phyloP scores from a whole-genome alignment of 2,113 vertebrate species.

The Crotalus horridus region DNA sequence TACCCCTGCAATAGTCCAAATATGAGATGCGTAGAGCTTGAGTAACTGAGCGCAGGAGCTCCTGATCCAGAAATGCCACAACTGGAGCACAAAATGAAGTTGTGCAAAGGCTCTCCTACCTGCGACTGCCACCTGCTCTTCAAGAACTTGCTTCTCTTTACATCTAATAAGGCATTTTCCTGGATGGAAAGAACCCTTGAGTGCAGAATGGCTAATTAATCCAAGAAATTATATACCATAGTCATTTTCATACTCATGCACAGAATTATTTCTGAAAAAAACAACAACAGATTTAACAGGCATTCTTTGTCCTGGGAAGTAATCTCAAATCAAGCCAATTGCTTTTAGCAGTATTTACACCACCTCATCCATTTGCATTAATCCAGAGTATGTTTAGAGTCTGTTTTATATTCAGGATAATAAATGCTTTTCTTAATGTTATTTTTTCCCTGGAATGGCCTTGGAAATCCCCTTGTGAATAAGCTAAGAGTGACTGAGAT shows the following conservation, averaged over 20 bases:
- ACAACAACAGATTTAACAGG: not conserved
- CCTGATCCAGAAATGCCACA: not conserved
- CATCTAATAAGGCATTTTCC: not conserved
- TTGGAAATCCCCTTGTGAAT: conserved; percentile 27
- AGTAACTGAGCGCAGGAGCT: not conserved
- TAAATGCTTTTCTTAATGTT: not conserved
- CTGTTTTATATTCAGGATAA: conserved; percentile 3
- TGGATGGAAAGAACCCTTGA: not conserved
- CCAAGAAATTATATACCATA: not conserved
- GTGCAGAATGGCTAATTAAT: not conserved
- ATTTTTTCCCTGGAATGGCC: conserved; percentile 12
- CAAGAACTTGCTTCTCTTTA: not conserved
- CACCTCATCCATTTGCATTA: not conserved
- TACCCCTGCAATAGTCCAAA: not conserved
- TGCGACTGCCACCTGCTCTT: not conserved
- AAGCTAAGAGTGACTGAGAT: conserved; percentile 13
- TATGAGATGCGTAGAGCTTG: not conserved
- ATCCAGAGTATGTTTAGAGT: conserved; percentile 1
- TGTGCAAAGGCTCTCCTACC: not conserved
- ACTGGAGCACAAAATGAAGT: not conserved
- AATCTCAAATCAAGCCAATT: not conserved
- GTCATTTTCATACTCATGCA: not conserved
- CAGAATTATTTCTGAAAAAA: not conserved
- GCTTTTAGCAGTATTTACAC: not conserved
- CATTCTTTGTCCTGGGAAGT: not conserved